Evolutionary conservation across 2,113 vertebrate genomes (phyloP).

Genomic region (Anoplopoma fimbria): DNA sequence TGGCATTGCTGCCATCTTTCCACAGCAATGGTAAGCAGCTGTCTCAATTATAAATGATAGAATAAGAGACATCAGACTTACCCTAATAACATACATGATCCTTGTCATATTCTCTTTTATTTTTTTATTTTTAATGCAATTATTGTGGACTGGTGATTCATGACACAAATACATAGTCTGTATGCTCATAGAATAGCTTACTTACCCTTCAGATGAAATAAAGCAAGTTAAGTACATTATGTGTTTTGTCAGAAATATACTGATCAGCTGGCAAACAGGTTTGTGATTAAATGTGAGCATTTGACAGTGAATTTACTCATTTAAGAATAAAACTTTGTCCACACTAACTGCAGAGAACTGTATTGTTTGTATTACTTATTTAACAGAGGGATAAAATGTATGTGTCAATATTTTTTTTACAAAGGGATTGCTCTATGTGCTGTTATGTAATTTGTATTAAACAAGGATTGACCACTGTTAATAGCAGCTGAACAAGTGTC

Average conservation of each 20-base stretch:
- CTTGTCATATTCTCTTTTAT: background rate
- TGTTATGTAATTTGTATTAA: background rate
- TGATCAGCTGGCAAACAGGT: background rate
- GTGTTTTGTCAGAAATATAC: background rate
- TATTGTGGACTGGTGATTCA: background rate
- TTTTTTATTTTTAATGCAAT: background rate
- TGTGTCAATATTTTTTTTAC: background rate
- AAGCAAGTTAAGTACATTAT: background rate
- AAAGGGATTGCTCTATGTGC: background rate
- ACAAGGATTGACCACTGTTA: background rate
- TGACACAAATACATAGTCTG: background rate
- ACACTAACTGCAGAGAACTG: background rate
- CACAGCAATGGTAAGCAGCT: constrained; percentile 47
- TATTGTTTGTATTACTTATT: background rate
- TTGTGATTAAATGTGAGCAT: background rate
- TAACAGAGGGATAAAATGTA: background rate
- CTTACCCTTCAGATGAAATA: background rate
- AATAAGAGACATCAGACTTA: constrained; percentile 8
- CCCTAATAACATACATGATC: background rate
- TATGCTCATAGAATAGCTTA: background rate
- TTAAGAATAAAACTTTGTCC: background rate
- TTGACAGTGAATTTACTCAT: background rate
- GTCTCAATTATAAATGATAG: constrained; percentile 32
- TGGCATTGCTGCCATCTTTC: constrained; percentile 43
- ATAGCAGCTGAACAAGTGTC: background rate